A percentile compares a stretch with the other conserved stretches of the same genome.
phyloP scores from a whole-genome alignment of 2,888 invertebrate species.

The Dicranocentrus wangi region DNA sequence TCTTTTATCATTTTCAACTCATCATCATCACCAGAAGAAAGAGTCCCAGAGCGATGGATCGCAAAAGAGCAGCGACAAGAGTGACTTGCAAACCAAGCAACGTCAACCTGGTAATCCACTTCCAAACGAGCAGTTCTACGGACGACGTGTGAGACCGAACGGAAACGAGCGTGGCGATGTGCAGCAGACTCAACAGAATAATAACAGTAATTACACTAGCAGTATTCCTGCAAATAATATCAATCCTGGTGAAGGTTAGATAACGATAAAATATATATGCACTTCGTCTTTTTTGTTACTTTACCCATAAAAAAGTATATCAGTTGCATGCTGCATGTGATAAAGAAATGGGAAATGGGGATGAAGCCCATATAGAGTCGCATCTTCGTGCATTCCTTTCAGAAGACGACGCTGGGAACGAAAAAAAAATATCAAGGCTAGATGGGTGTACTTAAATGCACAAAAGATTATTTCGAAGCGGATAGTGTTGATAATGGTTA shows the following conservation, averaged over 20 bases:
- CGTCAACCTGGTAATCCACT: constrained; percentile 31
- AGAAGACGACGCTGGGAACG: constrained; percentile 28
- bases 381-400: no score
- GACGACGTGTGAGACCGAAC: constrained; percentile 64
- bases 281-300: background rate
- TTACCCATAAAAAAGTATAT: constrained; percentile 13
- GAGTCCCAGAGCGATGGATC: constrained; percentile 43
- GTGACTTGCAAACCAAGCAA: constrained; percentile 13
- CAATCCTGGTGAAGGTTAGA: constrained; percentile 52
- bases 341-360: background rate
- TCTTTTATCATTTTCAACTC: background rate
- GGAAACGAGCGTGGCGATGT: constrained; percentile 58
- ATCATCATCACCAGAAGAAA: no score
- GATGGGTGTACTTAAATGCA: constrained; percentile 33
- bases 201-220: constrained; percentile 20
- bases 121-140: constrained; percentile 51
- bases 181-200: constrained; percentile 18
- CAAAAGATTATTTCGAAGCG: constrained; percentile 20
- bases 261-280: constrained; percentile 9
- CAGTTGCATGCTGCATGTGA: constrained; percentile 8
- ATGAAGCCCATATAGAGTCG: background rate
- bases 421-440: constrained; percentile 53
- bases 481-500: constrained; percentile 44
- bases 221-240: constrained; percentile 21
- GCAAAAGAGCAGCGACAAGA: constrained; percentile 5